phyloP scores from a whole-genome alignment of 2,113 vertebrate genomes.

The Sander lucioperca region DNA sequence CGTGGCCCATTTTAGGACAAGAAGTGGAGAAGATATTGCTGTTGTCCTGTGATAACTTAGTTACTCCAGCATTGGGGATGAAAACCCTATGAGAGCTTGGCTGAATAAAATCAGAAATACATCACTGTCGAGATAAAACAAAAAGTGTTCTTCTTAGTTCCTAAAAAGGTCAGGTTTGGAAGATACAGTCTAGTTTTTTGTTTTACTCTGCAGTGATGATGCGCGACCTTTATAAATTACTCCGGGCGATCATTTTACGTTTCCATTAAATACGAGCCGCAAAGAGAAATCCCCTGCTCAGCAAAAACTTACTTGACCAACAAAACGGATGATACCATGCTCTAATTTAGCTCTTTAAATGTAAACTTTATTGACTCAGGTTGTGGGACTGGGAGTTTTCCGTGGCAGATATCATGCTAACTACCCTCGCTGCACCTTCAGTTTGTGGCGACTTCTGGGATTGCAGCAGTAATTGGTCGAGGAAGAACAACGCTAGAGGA shows the following conservation, averaged over 20 bases:
- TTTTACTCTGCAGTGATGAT: background rate
- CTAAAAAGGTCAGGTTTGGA: background rate
- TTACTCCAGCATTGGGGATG: background rate
- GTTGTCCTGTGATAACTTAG: background rate
- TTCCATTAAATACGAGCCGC: background rate
- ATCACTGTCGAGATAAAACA: background rate
- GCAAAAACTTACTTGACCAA: background rate
- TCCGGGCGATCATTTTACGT: background rate
- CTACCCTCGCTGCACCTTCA: background rate
- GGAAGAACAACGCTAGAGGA: constrained; percentile 21
- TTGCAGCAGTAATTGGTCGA: constrained; percentile 48
- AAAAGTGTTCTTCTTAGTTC: background rate
- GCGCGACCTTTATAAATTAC: background rate
- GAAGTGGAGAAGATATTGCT: background rate
- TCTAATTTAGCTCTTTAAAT: constrained; percentile 44
- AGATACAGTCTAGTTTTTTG: background rate
- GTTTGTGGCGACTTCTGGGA: constrained; percentile 48
- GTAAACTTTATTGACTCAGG: constrained; percentile 38
- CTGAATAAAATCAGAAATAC: background rate
- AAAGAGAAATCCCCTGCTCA: constrained; percentile 2
- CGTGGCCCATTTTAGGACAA: background rate
- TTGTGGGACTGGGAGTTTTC: background rate
- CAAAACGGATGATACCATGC: background rate
- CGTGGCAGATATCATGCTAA: background rate
- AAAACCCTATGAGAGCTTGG: background rate